Evolutionary conservation across 2,113 vertebrate species (phyloP).

Genomic region (Megaptera novaeangliae): DNA sequence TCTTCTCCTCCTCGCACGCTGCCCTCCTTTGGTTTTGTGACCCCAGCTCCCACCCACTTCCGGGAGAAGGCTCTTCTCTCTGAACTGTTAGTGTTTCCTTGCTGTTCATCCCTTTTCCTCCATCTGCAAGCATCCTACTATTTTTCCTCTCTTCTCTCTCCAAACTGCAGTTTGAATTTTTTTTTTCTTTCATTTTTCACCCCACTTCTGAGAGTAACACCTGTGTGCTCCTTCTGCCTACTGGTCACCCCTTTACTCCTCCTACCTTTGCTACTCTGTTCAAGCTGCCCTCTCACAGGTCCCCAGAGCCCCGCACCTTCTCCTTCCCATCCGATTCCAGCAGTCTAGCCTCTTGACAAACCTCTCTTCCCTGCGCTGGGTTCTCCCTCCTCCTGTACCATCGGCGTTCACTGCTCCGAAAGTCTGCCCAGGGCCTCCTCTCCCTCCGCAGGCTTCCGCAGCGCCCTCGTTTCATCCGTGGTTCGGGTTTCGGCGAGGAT

Average conservation of each 20-base stretch:
- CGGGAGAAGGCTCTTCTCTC: not conserved
- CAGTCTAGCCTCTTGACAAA: not conserved
- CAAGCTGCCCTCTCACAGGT: rapidly evolving
- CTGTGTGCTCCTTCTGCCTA: not conserved
- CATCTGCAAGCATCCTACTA: rapidly evolving
- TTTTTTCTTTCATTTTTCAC: not conserved
- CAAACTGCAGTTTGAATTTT: rapidly evolving
- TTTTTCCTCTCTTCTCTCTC: not conserved
- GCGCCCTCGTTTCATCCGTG: not conserved
- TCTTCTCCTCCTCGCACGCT: too few species aligned
- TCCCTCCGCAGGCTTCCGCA: not conserved
- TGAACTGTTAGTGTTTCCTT: not conserved
- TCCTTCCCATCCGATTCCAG: rapidly evolving
- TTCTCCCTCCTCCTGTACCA: not conserved
- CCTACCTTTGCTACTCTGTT: rapidly evolving
- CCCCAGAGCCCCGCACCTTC: not conserved
- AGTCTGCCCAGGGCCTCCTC: not conserved
- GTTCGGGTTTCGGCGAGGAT: not conserved
- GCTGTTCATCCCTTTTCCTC: rapidly evolving
- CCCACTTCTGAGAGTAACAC: not conserved
- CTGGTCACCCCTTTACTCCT: not conserved
- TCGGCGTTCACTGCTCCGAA: rapidly evolving
- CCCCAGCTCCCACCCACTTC: not conserved
- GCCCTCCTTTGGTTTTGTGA: rapidly evolving
- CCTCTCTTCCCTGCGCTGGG: rapidly evolving